These are phyloP conservation scores for Cryptops parisi DNA, from an alignment of 2,888 invertebrate species.

Conservation along the genomic window DNA sequence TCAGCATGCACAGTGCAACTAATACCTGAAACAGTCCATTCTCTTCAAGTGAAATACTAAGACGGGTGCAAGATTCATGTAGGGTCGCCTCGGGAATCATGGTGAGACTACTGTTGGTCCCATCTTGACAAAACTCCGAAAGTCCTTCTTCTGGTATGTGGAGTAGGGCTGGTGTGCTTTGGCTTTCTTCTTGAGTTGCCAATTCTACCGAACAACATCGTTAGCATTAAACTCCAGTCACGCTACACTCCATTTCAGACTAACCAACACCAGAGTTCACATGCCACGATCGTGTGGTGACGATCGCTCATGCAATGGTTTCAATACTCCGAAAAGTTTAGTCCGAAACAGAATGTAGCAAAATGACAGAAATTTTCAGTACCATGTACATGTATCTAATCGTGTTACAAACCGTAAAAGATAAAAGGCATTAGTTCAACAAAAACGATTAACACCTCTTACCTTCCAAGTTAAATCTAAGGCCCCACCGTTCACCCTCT, in stretches of 20 bases:
- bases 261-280: too few species aligned
- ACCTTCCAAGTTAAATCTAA: conserved; percentile 68
- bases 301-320: too few species aligned
- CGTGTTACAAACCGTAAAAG: background rate
- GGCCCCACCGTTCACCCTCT: conserved; percentile 77
- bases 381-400: too few species aligned
- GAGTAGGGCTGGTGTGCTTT: conserved; percentile 69
- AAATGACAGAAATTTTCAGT: too few species aligned
- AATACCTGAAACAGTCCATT: conserved; percentile 55
- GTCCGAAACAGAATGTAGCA: background rate
- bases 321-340: too few species aligned
- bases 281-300: too few species aligned
- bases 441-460: conserved; percentile 26
- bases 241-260: too few species aligned
- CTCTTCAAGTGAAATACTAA: conserved; percentile 76
- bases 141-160: conserved; percentile 38
- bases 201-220: too few species aligned
- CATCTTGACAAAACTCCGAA: conserved; percentile 21
- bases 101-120: conserved; percentile 50
- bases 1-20: too few species aligned
- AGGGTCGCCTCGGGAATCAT: conserved; percentile 73
- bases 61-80: conserved; percentile 39
- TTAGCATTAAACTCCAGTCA: too few species aligned
- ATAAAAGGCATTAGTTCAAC: conserved; percentile 5
- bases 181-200: conserved; percentile 75